Base-by-base conservation (phyloP, 2,113 vertebrate species). In the Taxidea taxus region DNA sequence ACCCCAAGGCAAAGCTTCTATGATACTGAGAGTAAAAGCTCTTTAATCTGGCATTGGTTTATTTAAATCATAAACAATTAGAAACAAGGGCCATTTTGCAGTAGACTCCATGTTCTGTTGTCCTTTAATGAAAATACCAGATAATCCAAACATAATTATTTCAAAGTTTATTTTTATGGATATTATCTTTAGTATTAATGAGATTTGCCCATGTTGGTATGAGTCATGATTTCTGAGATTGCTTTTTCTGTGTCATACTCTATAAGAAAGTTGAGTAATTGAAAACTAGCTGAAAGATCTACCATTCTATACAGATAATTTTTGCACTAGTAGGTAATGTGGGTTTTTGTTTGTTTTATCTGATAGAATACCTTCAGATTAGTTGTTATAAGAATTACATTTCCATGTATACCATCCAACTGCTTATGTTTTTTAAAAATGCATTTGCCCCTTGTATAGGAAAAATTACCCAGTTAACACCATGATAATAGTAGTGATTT, bases 391-490 rank as follows among this genome's bases (percentile, higher is more conserved):
- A 93, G 25, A 95, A 68, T 60, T 90, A 21, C 4, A 42, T 93
- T 96, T 90, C 83, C 88, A 7, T 92, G 78, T 62, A 29, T 81
- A 86, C 70, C n/a, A 78, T 91, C 54, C 66, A 85, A 66, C 70
- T 93, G 95, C 85, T 96, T 96, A 87, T 97, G 37, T 93, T 94
- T 94, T 47, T 93, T 92, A 39, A 92, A 94, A 97, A 96, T 80
- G 14, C 21, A 47, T 97, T 96, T 94, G 78, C 56, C 81, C 94
- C 56, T 93, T 96, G 49, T 94, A 56, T 91, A 91, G 42, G 44
- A 80, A 97, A 95, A 96, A 95, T 97, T 96, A 96, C 88, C 66
- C 88, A 86, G 94, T 97, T 96, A 97, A 96, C 95, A 87, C 86
- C 78, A 87, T 80, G 84, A 96, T 94, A 92, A 97, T 93, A 90